phyloP scores from a whole-genome alignment of 2,888 invertebrate species.

The Auanema freiburgensis region DNA sequence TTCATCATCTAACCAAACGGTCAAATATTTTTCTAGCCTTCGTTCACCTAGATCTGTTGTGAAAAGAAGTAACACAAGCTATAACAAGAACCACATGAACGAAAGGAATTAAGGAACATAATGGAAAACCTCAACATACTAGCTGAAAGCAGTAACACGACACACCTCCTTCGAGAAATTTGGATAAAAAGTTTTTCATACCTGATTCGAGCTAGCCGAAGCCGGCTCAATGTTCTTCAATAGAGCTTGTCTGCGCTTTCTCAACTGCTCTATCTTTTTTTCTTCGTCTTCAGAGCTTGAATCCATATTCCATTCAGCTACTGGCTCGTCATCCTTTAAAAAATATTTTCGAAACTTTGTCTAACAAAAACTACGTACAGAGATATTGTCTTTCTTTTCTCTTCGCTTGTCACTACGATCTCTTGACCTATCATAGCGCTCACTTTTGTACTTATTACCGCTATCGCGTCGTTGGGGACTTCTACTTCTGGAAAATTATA shows the following conservation, averaged over 20 bases:
- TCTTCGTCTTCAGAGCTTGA: conserved; percentile 48
- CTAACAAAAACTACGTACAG: not conserved
- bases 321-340: conserved; percentile 16
- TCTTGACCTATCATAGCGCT: not conserved
- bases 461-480: conserved; percentile 12
- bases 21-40: not conserved
- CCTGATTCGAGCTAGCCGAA: not conserved
- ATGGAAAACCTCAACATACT: not conserved
- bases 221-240: conserved; percentile 27
- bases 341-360: not conserved
- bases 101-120: not conserved
- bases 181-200: too few relatives aligned
- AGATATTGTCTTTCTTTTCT: not conserved
- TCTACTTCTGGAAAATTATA: too few relatives aligned
- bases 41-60: not conserved
- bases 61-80: not conserved
- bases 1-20: not conserved
- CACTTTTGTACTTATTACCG: too few relatives aligned
- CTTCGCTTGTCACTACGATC: conserved; percentile 7
- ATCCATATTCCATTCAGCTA: conserved; percentile 43
- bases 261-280: conserved; percentile 49
- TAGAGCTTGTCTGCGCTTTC: conserved; percentile 40
- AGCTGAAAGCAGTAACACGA: not conserved
- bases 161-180: too few relatives aligned
- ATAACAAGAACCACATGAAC: not conserved